Evolutionary conservation across 2,888 invertebrate species (phyloP).

Genomic region (Scrobipalpa costella): DNA sequence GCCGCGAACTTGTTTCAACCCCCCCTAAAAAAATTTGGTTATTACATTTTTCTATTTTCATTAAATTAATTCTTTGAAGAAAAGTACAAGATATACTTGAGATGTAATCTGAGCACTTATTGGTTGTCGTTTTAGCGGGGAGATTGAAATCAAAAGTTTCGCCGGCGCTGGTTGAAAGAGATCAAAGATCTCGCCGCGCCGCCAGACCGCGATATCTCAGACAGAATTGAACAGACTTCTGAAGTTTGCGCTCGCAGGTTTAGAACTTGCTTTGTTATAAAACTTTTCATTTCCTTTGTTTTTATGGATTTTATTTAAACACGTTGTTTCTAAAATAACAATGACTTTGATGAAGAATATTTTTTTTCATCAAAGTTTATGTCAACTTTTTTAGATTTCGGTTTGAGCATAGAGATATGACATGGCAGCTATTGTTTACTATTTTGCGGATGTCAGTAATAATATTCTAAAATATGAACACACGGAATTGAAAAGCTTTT

Average conservation of each 20-base stretch:
- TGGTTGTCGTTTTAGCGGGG: conserved; percentile 8
- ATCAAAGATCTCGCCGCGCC: conserved; percentile 8
- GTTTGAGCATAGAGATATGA: too few relatives aligned
- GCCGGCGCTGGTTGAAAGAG: background rate
- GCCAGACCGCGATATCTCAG: conserved; percentile 3
- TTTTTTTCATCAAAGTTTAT: too few relatives aligned
- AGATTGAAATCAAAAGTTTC: conserved; percentile 10
- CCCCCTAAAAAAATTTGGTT: too few relatives aligned
- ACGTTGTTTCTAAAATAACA: too few relatives aligned
- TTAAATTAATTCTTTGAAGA: background rate
- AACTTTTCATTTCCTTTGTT: conserved; percentile 1
- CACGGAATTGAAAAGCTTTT: too few relatives aligned
- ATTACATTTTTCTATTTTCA: too few relatives aligned
- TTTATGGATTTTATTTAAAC: background rate
- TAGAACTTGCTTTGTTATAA: background rate
- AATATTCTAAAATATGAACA: too few relatives aligned
- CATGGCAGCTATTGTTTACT: too few relatives aligned
- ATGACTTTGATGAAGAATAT: too few relatives aligned
- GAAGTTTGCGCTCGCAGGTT: conserved; percentile 6
- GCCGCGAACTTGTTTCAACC: too few relatives aligned
- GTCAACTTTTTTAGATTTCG: too few relatives aligned
- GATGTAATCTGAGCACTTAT: conserved; percentile 8
- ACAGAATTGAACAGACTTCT: conserved; percentile 4
- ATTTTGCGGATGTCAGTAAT: too few relatives aligned
- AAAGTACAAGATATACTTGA: background rate